Percentiles rank a stretch among this genome's conserved stretches.
These are phyloP conservation scores for Bergia puertoricense DNA, from an alignment of 92 coral and sea anemone genomes.

Conservation along the genomic window DNA sequence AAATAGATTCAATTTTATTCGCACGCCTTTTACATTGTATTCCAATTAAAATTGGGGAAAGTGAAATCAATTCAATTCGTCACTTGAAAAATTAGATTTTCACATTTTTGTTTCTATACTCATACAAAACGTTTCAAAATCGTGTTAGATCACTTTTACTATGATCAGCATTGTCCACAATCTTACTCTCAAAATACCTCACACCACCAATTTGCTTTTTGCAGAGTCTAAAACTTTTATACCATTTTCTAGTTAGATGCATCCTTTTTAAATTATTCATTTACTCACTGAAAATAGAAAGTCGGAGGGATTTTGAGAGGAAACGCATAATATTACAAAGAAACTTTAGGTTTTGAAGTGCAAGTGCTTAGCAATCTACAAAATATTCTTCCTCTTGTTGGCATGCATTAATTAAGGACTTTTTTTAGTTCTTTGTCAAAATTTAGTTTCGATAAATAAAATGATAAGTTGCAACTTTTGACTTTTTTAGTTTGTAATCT, in stretches of 20 bases:
- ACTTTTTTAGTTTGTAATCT: background rate
- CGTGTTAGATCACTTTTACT: background rate
- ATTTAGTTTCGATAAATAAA: too few relatives aligned
- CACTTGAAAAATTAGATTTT: background rate
- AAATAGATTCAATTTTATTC: background rate
- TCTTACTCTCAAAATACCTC: background rate
- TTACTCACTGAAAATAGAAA: background rate
- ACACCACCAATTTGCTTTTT: background rate
- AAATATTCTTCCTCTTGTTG: background rate
- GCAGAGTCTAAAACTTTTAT: background rate
- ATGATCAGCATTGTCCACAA: background rate
- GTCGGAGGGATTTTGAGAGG: background rate
- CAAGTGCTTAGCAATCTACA: background rate
- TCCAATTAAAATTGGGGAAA: background rate
- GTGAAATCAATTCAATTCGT: background rate
- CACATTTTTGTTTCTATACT: background rate
- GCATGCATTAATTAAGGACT: too few relatives aligned
- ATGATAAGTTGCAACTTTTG: background rate
- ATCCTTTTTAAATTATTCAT: background rate
- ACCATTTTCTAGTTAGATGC: background rate
- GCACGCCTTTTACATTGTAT: background rate
- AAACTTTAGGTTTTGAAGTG: background rate
- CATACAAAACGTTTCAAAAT: background rate
- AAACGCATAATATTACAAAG: too few relatives aligned
- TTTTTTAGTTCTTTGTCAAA: too few relatives aligned